These are phyloP conservation scores for Amiota mariae DNA, from an alignment of 2,888 invertebrate species.

Conservation along the genomic window DNA sequence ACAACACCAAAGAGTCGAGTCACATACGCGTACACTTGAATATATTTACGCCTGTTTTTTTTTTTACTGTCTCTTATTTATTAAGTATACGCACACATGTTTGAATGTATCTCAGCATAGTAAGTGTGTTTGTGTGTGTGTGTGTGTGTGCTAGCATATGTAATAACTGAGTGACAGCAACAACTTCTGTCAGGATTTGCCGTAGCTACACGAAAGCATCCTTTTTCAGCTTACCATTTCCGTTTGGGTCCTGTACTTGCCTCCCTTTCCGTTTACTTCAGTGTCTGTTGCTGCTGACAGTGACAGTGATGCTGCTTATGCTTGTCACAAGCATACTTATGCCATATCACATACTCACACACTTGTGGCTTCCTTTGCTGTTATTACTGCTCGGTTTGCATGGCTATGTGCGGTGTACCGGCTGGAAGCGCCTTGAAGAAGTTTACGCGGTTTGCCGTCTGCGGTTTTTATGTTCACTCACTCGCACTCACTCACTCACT, in stretches of 20 bases:
- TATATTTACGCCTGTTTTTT: conserved; percentile 23
- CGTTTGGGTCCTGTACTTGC: not conserved
- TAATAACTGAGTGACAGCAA: conserved; percentile 53
- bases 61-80: conserved; percentile 7
- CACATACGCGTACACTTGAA: conserved; percentile 41
- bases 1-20: conserved; percentile 34
- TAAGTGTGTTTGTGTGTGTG: conserved; percentile 49
- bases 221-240: too few species aligned
- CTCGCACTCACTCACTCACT: not conserved
- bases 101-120: not conserved
- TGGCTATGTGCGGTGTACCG: not conserved
- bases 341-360: conserved; percentile 53
- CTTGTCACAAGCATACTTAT: conserved; percentile 63
- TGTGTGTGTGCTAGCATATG: conserved; percentile 62
- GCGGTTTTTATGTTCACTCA: not conserved
- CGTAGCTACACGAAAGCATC: conserved; percentile 10
- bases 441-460: conserved; percentile 19
- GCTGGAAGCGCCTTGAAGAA: conserved; percentile 27
- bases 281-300: conserved; percentile 42
- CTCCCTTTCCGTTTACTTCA: not conserved
- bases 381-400: too few species aligned
- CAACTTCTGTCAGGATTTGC: conserved; percentile 33
- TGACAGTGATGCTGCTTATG: conserved; percentile 63
- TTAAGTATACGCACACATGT: not conserved
- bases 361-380: conserved; percentile 26